Evolutionary conservation across 2,888 invertebrate genomes (phyloP), one percentile per base, ranked within the genome.

Genomic region (Noctua janthina): DNA sequence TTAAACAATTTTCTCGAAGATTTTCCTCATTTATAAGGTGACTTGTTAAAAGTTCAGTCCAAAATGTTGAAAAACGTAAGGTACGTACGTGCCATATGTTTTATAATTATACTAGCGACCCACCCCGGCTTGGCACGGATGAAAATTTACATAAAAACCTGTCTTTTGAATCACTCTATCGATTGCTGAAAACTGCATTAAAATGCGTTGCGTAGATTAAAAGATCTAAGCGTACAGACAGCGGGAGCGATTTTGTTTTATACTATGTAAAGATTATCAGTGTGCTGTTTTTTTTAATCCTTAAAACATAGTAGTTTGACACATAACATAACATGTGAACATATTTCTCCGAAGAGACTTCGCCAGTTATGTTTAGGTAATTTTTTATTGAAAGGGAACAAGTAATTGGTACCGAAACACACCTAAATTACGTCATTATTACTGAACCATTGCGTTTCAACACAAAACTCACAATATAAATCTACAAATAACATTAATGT

Each of bases 401-500:
- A 59, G 13, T n/a, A 23, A 3, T 56, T 56, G 11, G 13, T 62
- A 62, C 62, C 29, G 5, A 29, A 13, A 29, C 62, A 29, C 62
- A 7, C 0, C 62, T n/a, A 15, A 29, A 29, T 15, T 62, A 29
- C 29, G 7, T 7, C 0, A 62, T 29, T 29, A 62, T 59, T 13
- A 59, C 6, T n/a, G n/a, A 1, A 29, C 62, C n/a, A 62, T 13
- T 0, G 15, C 35, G 39, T 49, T 75, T 66, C 17, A 29, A 29
- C 29, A 46, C 43, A 72, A 82, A 83, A 69, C 49, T n/a, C 46
- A 64, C 23, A 68, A 64, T 20, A 68, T n/a, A 79, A 69, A 56
- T 79, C 29, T 54, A 11, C 79, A n/a, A 74, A 67, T 69, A 71
- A 62, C 15, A 39, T 15, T 43, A 56, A 70, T 77, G 69, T 29